A percentile compares a stretch with the other conserved stretches of the same genome.
Evolutionary conservation across 23 tunicate species (phyloP).

Genomic region (Ascidia mentula): DNA sequence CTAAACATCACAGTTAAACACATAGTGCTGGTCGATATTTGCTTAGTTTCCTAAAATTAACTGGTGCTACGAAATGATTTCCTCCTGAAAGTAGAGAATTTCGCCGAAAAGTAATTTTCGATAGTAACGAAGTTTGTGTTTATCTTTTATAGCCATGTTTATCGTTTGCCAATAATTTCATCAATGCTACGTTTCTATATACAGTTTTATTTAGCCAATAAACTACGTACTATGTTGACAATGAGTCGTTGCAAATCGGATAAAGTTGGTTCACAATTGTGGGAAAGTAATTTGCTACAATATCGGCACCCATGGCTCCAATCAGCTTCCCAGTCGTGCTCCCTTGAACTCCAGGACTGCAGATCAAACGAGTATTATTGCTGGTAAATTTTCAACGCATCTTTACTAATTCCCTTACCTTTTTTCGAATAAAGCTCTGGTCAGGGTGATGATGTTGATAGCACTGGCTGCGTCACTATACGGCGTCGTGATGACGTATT

Average conservation of each 20-base stretch:
- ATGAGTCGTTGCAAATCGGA: not conserved
- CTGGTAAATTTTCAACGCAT: not conserved
- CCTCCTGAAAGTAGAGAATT: too few relatives aligned
- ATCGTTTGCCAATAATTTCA: too few relatives aligned
- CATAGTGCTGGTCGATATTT: too few relatives aligned
- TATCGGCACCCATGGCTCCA: not conserved
- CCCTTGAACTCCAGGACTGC: not conserved
- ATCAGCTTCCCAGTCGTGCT: not conserved
- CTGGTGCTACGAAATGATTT: too few relatives aligned
- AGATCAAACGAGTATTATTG: not conserved
- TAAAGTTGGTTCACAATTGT: not conserved
- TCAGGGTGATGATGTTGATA: slow-evolving; percentile 13
- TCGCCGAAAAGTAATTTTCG: too few relatives aligned
- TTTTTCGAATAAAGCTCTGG: slow-evolving; percentile 39
- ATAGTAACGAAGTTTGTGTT: too few relatives aligned
- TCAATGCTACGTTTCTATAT: too few relatives aligned
- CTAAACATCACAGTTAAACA: too few relatives aligned
- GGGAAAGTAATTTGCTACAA: not conserved
- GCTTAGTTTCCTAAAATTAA: too few relatives aligned
- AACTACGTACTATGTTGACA: not conserved
- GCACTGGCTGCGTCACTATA: slow-evolving; percentile 45
- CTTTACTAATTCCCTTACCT: slow-evolving; percentile 41
- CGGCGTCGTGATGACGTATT: slow-evolving; percentile 36
- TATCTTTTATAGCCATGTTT: too few relatives aligned
- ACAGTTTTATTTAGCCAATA: too few relatives aligned